These are phyloP conservation scores for Reticulitermes lucifugus DNA, from an alignment of 2,888 invertebrate genomes.

Conservation along the genomic window DNA sequence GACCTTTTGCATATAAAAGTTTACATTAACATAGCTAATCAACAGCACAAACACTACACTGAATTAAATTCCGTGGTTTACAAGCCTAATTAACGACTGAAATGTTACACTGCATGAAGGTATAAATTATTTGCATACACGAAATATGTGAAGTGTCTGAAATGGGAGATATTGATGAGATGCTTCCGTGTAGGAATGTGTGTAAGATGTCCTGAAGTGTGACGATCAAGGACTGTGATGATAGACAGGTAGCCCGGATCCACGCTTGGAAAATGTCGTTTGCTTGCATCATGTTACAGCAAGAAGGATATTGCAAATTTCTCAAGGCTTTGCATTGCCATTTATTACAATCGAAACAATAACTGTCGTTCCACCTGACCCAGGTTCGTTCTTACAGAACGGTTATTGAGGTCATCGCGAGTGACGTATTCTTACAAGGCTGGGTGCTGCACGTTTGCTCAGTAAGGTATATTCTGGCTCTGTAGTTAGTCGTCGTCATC, in stretches of 20 bases:
- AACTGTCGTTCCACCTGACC: conserved; percentile 20
- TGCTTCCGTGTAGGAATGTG: neutral
- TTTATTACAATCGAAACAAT: neutral
- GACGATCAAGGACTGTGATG: neutral
- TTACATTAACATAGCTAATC: too few species aligned
- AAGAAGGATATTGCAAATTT: conserved; percentile 2
- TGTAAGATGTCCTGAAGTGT: neutral
- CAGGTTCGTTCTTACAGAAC: conserved; percentile 5
- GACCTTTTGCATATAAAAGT: too few species aligned
- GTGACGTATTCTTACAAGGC: neutral
- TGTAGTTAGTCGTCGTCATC: too few species aligned
- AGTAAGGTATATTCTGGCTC: too few species aligned
- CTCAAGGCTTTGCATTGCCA: neutral
- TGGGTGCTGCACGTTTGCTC: neutral
- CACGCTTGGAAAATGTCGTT: neutral
- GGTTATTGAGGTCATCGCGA: neutral
- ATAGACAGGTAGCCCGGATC: neutral
- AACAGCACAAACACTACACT: too few species aligned
- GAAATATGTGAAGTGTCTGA: too few species aligned
- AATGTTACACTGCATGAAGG: too few species aligned
- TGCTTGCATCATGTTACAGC: neutral
- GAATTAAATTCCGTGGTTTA: too few species aligned
- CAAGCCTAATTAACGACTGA: too few species aligned
- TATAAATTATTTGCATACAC: too few species aligned
- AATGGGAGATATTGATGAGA: too few species aligned